These are phyloP conservation scores for Drosophila picticornis DNA, from an alignment of 2,888 invertebrate genomes.

Conservation along the genomic window DNA sequence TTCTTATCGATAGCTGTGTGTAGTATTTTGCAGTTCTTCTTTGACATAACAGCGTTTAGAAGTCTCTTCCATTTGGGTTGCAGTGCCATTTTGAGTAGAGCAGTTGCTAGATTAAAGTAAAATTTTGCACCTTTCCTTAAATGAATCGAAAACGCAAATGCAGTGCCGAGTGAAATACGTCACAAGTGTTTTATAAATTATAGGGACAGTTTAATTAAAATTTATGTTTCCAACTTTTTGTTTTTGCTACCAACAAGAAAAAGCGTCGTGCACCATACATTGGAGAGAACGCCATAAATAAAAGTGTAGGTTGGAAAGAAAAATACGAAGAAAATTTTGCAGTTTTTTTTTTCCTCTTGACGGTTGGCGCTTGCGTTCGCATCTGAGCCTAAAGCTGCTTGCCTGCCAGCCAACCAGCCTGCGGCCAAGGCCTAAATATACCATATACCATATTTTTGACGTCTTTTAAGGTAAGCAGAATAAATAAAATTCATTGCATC, in stretches of 20 bases:
- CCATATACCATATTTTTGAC: slow-evolving; percentile 3
- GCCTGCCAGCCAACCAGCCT: slow-evolving; percentile 38
- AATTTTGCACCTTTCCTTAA: slow-evolving; percentile 42
- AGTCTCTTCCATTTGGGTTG: slow-evolving; percentile 24
- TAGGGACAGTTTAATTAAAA: slow-evolving; percentile 37
- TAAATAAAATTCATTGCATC: slow-evolving; percentile 31
- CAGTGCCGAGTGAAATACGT: slow-evolving; percentile 56
- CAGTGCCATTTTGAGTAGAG: slow-evolving; percentile 51
- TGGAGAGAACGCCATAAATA: slow-evolving; percentile 56
- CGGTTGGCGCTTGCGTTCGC: slow-evolving; percentile 52
- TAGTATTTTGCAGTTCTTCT: slow-evolving; percentile 21
- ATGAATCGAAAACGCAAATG: slow-evolving; percentile 54
- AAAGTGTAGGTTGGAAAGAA: slow-evolving; percentile 71
- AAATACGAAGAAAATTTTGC: slow-evolving; percentile 48
- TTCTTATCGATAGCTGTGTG: slow-evolving; percentile 21
- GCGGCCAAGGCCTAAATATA: slow-evolving; percentile 17
- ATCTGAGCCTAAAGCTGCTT: slow-evolving; percentile 46
- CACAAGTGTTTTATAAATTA: slow-evolving; percentile 44
- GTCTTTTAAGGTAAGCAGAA: slow-evolving; percentile 33
- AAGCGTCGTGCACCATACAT: slow-evolving; percentile 48
- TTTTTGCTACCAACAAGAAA: slow-evolving; percentile 25
- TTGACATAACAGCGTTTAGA: slow-evolving; percentile 32
- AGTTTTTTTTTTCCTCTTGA: slow-evolving; percentile 45
- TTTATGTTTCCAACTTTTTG: slow-evolving; percentile 46
- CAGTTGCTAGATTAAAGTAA: slow-evolving; percentile 44